Conservation (phyloP, 2,888 invertebrate species). For the Drosophila formosana region DNA sequence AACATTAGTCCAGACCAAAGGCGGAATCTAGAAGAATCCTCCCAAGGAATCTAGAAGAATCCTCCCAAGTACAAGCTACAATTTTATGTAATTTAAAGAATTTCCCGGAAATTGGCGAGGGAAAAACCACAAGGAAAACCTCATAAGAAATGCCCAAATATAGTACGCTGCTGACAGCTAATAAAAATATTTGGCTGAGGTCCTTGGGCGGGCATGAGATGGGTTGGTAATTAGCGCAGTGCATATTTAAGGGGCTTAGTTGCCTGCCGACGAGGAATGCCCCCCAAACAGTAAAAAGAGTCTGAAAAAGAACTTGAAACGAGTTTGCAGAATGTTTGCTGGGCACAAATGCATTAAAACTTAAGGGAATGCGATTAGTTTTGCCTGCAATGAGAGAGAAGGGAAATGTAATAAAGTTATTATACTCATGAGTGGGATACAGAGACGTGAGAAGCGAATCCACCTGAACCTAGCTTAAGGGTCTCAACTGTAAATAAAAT, state of each 20-base stretch:
- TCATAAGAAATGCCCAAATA: constrained; percentile 17
- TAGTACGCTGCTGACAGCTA: constrained; percentile 55
- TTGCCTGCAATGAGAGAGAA: neutral
- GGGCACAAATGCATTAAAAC: constrained; percentile 17
- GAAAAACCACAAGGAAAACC: constrained; percentile 4
- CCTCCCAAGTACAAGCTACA: constrained; percentile 17
- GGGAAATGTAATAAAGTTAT: constrained; percentile 8
- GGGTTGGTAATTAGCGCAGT: constrained; percentile 43
- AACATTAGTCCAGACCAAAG: constrained; percentile 50
- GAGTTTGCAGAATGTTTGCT: constrained; percentile 12
- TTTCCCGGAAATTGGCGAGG: constrained; percentile 30
- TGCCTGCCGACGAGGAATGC: constrained; percentile 2
- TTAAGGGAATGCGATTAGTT: constrained; percentile 19
- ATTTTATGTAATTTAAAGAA: constrained; percentile 59
- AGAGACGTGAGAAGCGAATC: neutral
- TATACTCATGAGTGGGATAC: neutral
- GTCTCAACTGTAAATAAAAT: neutral
- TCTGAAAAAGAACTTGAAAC: constrained; percentile 3
- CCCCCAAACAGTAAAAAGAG: too few species aligned
- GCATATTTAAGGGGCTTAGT: constrained; percentile 9
- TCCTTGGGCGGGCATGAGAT: constrained; percentile 9
- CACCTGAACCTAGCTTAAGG: neutral
- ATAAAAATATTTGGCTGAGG: constrained; percentile 58
- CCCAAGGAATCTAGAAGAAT: constrained; percentile 12
- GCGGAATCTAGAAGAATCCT: constrained; percentile 5